phyloP scores from a whole-genome alignment of 1,140 invertebrate species.

The Cydia strobilella region DNA sequence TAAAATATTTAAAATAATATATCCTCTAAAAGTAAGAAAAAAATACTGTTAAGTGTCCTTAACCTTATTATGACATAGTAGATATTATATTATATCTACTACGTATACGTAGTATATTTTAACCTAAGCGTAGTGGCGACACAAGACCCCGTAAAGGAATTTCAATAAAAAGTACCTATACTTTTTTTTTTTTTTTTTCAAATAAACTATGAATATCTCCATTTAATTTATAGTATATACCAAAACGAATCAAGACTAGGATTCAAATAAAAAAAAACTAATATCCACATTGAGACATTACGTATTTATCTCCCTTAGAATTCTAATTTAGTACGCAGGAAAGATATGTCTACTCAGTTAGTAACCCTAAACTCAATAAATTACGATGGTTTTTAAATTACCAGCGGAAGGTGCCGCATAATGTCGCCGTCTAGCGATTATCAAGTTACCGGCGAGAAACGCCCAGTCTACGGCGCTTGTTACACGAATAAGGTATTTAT shows the following conservation, averaged over 20 bases:
- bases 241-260: no score
- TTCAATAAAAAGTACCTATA: no score
- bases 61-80: no score
- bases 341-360: conserved; percentile 9
- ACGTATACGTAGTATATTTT: no score
- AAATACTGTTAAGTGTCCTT: no score
- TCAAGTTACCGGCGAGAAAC: conserved; percentile 10
- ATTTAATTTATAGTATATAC: no score
- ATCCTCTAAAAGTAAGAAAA: no score
- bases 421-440: conserved; percentile 3
- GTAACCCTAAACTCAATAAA: conserved; percentile 19
- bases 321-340: not conserved
- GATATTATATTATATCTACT: no score
- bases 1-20: no score
- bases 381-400: conserved; percentile 14
- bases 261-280: not conserved
- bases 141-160: not conserved
- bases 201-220: no score
- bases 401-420: not conserved
- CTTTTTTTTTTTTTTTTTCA: no score
- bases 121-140: not conserved
- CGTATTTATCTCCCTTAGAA: not conserved
- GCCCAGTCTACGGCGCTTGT: not conserved
- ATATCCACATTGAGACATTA: not conserved
- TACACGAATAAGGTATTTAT: not conserved